A percentile compares a stretch with the other conserved stretches of the same genome.
These are phyloP conservation scores for Macrobrachium rosenbergii DNA, from an alignment of 1,140 invertebrate genomes.

Conservation along the genomic window DNA sequence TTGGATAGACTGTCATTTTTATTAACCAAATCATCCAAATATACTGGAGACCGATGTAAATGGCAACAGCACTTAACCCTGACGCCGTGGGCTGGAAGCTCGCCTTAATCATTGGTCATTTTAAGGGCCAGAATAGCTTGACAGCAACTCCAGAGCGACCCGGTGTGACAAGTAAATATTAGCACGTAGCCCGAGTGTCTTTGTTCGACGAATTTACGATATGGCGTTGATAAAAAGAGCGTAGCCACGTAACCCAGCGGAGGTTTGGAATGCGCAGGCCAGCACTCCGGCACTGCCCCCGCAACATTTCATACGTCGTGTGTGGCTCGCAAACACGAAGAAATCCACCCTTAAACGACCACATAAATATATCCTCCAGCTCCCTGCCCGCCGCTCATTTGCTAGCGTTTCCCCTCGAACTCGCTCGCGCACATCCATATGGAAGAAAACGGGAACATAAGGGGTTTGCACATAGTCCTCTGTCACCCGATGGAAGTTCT, in stretches of 20 bases:
- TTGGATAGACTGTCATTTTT: conserved; percentile 63
- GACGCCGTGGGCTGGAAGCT: neutral
- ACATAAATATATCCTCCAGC: conserved; percentile 22
- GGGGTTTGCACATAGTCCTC: neutral
- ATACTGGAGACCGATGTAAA: conserved; percentile 63
- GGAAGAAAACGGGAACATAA: conserved; percentile 26
- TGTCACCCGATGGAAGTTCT: neutral
- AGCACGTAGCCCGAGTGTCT: conserved; percentile 60
- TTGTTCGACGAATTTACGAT: conserved; percentile 64
- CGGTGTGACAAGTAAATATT: conserved; percentile 62
- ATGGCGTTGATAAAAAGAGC: conserved; percentile 60
- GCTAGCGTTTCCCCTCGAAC: conserved; percentile 9
- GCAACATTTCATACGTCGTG: conserved; percentile 46
- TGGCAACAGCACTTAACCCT: conserved; percentile 60
- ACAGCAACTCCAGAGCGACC: conserved; percentile 35
- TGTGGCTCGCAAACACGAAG: conserved; percentile 22
- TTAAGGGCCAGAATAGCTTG: conserved; percentile 24
- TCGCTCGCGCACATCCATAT: conserved; percentile 29
- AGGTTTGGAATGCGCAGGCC: conserved; percentile 50
- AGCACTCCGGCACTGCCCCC: conserved; percentile 23
- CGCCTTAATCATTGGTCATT: neutral
- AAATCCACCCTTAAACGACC: conserved; percentile 41
- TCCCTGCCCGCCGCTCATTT: neutral
- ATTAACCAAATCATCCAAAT: conserved; percentile 64
- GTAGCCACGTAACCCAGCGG: conserved; percentile 50